Evolutionary conservation across 2,888 invertebrate genomes (phyloP), one percentile per base, ranked within the genome.

Genomic region (Neuroscelio doddi): DNA sequence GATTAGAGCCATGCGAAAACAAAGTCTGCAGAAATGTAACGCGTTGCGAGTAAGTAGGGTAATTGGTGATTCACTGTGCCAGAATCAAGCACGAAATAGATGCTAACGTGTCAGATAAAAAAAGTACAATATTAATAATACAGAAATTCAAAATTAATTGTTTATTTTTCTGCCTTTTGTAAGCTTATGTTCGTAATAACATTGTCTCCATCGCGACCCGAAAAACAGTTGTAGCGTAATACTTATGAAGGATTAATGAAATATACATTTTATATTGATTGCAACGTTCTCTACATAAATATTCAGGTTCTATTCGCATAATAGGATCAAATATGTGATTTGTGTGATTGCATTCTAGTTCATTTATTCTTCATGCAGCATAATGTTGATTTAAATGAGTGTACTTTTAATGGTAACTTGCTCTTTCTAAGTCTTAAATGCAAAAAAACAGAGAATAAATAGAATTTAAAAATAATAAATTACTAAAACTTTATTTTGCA

Each of bases 41-140:
- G 55, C 66, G 61, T 46, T 15, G 42, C 64, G 68, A 71, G 64
- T 70, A 75, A 72, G 64, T 73, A 65, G 74, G 73, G 72, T 70
- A 73, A 73, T 71, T 56, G 59, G 50, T 59, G 56, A 47, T 58
- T 64, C 51, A 24, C 39, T 52, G 15, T 51, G 41, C 24, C 10
- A 26, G 36, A 32, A 36, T 24, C 49, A 27, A 38, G 34, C 34
- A 36, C 38, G 49, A 36, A 36, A 32, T 32, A 32, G 26, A 12
- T 15, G 7, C 38, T n/a, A 38, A 8, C 21, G 5, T 21, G 21
- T 21, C 21, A 5, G 5, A 5, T 21, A 38, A 38, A 36, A 38
- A 38, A 38, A n/a, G n/a, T 38, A 17, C 17, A 17, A 16, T 38
- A 17, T 17, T 15, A n/a, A 16, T 38, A 17, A 16, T 17, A 38